These are phyloP conservation scores for Hyperoodon ampullatus DNA, from an alignment of 2,113 vertebrate species.

Conservation along the genomic window DNA sequence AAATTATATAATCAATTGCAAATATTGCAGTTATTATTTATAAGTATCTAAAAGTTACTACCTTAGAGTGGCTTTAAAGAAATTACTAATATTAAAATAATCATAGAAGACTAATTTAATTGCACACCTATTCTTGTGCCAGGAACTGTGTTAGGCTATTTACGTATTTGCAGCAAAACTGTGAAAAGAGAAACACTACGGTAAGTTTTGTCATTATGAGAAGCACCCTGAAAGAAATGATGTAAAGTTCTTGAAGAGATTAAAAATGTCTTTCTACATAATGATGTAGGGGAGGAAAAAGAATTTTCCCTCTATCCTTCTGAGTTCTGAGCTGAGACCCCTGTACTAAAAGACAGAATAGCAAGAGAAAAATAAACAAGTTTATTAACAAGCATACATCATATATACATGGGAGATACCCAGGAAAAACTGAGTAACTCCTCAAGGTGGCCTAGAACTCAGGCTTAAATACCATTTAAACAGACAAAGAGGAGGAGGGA, in stretches of 20 bases:
- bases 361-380: neutral
- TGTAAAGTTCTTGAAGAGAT: neutral
- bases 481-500: neutral
- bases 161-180: neutral
- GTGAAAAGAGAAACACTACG: neutral
- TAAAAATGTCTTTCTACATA: neutral
- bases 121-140: neutral
- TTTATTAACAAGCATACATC: neutral
- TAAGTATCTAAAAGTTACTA: neutral
- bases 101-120: neutral
- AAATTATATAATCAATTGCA: neutral
- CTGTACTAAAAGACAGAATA: neutral
- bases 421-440: neutral
- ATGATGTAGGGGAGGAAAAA: neutral
- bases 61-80: neutral
- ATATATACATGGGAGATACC: neutral
- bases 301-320: neutral
- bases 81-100: neutral
- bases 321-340: neutral
- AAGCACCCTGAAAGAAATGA: neutral
- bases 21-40: neutral
- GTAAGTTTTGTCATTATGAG: neutral
- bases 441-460: neutral
- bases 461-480: neutral
- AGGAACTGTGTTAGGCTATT: neutral